These are phyloP conservation scores for Euura lappo DNA, from an alignment of 1,140 invertebrate species.

Conservation along the genomic window DNA sequence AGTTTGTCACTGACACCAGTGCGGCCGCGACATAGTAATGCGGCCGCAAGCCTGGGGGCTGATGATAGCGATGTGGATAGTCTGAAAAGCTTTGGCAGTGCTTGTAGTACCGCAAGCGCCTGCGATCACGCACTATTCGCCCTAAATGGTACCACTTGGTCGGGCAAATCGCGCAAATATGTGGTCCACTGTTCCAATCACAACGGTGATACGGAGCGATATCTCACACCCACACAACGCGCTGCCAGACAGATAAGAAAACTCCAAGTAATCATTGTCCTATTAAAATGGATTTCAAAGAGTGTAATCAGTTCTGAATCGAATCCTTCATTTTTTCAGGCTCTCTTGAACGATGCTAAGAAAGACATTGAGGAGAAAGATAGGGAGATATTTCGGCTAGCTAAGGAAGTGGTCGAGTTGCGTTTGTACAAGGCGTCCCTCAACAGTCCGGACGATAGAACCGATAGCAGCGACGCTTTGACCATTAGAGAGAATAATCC, in stretches of 20 bases:
- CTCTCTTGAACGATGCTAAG: conserved; percentile 72
- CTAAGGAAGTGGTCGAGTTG: conserved; percentile 82
- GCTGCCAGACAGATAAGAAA: conserved; percentile 79
- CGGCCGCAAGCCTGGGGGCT: conserved; percentile 36
- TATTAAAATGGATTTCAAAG: neutral
- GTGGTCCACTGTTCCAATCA: conserved; percentile 83
- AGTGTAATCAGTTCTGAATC: neutral
- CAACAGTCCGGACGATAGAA: conserved; percentile 74
- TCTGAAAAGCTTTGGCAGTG: conserved; percentile 76
- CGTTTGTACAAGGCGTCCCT: conserved; percentile 78
- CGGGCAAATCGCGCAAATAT: conserved; percentile 67
- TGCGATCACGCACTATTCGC: conserved; percentile 82
- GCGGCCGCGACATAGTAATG: conserved; percentile 40
- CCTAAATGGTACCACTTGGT: conserved; percentile 80
- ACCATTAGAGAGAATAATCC: conserved; percentile 72
- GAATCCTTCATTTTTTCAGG: conserved; percentile 59
- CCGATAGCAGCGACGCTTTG: conserved; percentile 73
- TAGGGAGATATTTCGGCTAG: conserved; percentile 78
- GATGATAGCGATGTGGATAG: conserved; percentile 78
- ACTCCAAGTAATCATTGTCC: conserved; percentile 55
- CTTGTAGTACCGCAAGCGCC: conserved; percentile 71
- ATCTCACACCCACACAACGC: conserved; percentile 85
- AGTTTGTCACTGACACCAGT: conserved; percentile 60
- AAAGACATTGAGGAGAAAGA: conserved; percentile 81
- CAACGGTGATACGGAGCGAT: conserved; percentile 76